Evolutionary conservation across 2,797 vertebrate species (phyloP).

Genomic region (Pachyuromys duprasi): DNA sequence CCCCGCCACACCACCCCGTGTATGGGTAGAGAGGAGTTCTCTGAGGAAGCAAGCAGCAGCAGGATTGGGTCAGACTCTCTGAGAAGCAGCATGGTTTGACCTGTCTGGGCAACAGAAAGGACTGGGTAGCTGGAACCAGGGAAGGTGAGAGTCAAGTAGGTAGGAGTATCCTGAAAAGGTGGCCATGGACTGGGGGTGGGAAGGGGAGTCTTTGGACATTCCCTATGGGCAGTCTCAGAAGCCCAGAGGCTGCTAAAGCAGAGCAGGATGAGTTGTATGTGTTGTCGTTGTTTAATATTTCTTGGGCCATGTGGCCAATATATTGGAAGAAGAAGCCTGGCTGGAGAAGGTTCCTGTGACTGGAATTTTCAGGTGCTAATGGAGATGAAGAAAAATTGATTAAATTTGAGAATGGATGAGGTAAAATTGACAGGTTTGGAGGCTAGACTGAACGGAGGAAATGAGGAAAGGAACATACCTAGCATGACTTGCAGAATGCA

Average conservation of each 20-base stretch:
- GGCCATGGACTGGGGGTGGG: background rate
- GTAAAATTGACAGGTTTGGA: background rate
- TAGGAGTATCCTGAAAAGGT: background rate
- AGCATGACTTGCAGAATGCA: slow-evolving; percentile 45
- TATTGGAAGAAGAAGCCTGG: background rate
- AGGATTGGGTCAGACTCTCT: background rate
- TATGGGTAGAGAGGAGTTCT: background rate
- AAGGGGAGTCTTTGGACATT: background rate
- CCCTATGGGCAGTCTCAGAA: background rate
- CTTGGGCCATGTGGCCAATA: background rate
- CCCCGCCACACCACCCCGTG: too few relatives aligned
- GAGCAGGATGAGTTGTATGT: background rate
- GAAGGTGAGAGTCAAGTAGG: background rate
- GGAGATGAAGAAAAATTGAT: background rate
- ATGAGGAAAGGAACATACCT: slow-evolving; percentile 25
- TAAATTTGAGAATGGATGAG: background rate
- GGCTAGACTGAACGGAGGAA: background rate
- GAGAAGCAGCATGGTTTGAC: background rate
- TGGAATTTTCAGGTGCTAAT: background rate
- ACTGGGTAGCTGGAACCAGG: background rate
- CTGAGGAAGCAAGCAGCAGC: background rate
- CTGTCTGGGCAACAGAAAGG: background rate
- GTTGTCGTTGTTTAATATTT: background rate
- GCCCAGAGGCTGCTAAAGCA: background rate
- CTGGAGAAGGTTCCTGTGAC: background rate